phyloP scores from a whole-genome alignment of 2,888 invertebrate species.

The Eulithis testata region DNA sequence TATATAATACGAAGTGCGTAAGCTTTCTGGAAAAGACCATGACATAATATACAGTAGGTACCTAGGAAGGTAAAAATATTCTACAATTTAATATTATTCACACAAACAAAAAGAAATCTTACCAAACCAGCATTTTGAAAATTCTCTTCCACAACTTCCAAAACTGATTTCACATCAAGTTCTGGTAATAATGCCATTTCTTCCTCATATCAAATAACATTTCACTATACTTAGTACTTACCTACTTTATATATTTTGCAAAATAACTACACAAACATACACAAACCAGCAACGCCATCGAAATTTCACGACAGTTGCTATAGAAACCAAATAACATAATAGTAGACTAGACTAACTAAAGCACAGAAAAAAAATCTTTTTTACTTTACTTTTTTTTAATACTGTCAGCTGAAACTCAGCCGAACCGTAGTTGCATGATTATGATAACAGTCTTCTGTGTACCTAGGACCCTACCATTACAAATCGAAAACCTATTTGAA shows the following conservation, averaged over 20 bases:
- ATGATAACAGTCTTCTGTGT: too few species aligned
- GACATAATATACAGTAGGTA: not conserved
- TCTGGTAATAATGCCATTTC: slow-evolving; percentile 58
- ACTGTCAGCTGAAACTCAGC: too few species aligned
- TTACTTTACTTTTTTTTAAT: too few species aligned
- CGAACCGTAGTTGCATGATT: too few species aligned
- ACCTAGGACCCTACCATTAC: too few species aligned
- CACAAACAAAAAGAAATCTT: slow-evolving; percentile 43
- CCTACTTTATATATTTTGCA: not conserved
- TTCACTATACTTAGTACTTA: slow-evolving; percentile 11
- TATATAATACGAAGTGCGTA: slow-evolving; percentile 78
- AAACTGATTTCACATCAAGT: slow-evolving; percentile 62
- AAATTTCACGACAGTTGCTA: slow-evolving; percentile 22
- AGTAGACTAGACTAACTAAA: too few species aligned
- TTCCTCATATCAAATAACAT: slow-evolving; percentile 7
- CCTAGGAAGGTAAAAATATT: too few species aligned
- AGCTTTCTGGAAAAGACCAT: slow-evolving; percentile 66
- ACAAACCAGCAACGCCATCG: slow-evolving; percentile 11
- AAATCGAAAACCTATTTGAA: too few species aligned
- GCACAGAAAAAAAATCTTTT: too few species aligned
- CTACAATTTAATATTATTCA: not conserved
- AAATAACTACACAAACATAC: slow-evolving; percentile 4
- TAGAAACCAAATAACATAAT: slow-evolving; percentile 10
- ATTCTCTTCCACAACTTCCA: slow-evolving; percentile 74
- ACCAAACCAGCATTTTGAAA: slow-evolving; percentile 66